These are phyloP conservation scores for Polietes domitor DNA, from an alignment of 2,888 invertebrate genomes.

Conservation along the genomic window DNA sequence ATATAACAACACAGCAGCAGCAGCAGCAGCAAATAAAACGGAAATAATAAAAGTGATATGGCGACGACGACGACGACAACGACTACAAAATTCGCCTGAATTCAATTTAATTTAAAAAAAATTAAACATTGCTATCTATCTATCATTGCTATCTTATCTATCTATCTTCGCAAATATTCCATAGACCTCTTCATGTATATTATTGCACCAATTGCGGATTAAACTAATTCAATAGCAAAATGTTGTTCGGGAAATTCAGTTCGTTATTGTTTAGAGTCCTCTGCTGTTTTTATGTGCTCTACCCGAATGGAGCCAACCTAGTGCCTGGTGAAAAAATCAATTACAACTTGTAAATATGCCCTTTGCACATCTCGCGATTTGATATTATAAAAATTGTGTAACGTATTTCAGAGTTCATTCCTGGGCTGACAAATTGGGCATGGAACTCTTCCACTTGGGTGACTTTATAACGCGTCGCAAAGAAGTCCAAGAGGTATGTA, in stretches of 20 bases:
- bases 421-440: constrained; percentile 91
- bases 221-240: constrained; percentile 37
- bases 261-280: constrained; percentile 52
- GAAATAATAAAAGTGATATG: neutral
- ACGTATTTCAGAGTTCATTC: constrained; percentile 85
- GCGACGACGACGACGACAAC: too few relatives aligned
- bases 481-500: constrained; percentile 88
- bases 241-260: constrained; percentile 50
- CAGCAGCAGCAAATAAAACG: too few relatives aligned
- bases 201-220: neutral
- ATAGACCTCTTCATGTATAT: neutral
- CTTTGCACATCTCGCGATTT: too few relatives aligned
- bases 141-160: too few relatives aligned
- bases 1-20: neutral
- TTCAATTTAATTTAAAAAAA: constrained; percentile 10
- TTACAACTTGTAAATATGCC: constrained; percentile 78
- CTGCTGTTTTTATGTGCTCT: constrained; percentile 74
- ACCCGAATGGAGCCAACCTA: constrained; percentile 77
- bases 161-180: too few relatives aligned
- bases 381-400: too few relatives aligned
- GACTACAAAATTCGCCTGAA: too few relatives aligned
- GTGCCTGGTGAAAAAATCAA: constrained; percentile 79
- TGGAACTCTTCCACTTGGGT: constrained; percentile 90
- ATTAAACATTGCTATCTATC: constrained; percentile 8
- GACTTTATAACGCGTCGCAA: constrained; percentile 90